Evolutionary conservation across 2,113 vertebrate genomes (phyloP).

Genomic region (Campylomormyrus numenius): DNA sequence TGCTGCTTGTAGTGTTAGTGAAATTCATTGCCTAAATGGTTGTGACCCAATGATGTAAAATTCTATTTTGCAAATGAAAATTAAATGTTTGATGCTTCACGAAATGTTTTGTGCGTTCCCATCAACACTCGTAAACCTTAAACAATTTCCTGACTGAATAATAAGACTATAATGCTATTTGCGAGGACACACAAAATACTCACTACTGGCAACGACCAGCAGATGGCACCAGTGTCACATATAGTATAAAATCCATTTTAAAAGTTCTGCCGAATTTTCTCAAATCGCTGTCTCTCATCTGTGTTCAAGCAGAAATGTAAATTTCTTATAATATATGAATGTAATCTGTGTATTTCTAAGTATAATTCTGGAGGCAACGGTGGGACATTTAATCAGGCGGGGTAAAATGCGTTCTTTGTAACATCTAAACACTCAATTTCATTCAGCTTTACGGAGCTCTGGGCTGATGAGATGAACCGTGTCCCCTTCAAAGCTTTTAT

Average conservation of each 20-base stretch:
- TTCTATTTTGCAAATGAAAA: slow-evolving; percentile 48
- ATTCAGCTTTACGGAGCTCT: neutral
- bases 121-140: neutral
- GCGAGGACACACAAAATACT: neutral
- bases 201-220: neutral
- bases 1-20: slow-evolving; percentile 30
- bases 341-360: neutral
- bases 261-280: neutral
- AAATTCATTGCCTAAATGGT: slow-evolving; percentile 30
- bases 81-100: slow-evolving; percentile 37
- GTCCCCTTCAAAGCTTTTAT: neutral
- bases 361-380: neutral
- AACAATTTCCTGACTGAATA: neutral
- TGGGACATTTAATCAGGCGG: neutral
- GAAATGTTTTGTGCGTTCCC: neutral
- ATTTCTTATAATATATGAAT: neutral
- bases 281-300: neutral
- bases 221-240: neutral
- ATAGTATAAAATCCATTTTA: neutral
- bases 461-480: neutral
- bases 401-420: neutral
- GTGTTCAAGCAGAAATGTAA: neutral
- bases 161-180: neutral
- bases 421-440: neutral
- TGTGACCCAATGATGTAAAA: slow-evolving; percentile 22